A percentile compares a stretch with the other conserved stretches of the same genome.
phyloP scores from a whole-genome alignment of 2,113 vertebrate species.

The Ornithorhynchus anatinus region DNA sequence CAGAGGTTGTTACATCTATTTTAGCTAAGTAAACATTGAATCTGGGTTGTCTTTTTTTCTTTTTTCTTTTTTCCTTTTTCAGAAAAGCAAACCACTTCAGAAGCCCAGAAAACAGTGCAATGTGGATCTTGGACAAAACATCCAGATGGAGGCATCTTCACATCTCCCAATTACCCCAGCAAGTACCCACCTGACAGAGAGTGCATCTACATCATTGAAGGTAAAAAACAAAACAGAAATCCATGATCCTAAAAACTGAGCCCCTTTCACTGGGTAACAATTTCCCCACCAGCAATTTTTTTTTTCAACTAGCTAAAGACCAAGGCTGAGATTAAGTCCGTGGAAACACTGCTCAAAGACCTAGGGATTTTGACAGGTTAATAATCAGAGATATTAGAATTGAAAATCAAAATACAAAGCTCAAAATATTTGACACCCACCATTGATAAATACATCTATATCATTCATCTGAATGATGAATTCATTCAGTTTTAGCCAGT shows the following conservation, averaged over 20 bases:
- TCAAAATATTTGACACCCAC: too few species aligned
- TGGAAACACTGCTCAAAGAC: too few species aligned
- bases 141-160: constrained; percentile 93
- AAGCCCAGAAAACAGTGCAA: constrained; percentile 92
- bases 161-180: constrained; percentile 97
- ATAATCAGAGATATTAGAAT: too few species aligned
- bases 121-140: constrained; percentile 98
- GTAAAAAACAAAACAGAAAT: constrained; percentile 58
- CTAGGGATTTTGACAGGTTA: too few species aligned
- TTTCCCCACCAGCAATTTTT: neutral
- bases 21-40: constrained; percentile 27
- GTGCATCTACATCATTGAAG: constrained; percentile 99
- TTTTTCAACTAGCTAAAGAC: neutral
- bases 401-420: too few species aligned
- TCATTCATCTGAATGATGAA: too few species aligned
- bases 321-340: neutral
- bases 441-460: too few species aligned
- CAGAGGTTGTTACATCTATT: constrained; percentile 2
- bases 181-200: constrained; percentile 97
- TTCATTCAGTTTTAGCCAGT: too few species aligned
- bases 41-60: constrained; percentile 34
- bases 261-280: neutral
- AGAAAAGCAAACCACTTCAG: constrained; percentile 90
- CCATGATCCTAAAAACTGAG: neutral
- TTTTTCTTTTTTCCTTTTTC: constrained; percentile 16